These are phyloP conservation scores for Radopholus similis DNA, from an alignment of 1,140 invertebrate genomes.

Conservation along the genomic window DNA sequence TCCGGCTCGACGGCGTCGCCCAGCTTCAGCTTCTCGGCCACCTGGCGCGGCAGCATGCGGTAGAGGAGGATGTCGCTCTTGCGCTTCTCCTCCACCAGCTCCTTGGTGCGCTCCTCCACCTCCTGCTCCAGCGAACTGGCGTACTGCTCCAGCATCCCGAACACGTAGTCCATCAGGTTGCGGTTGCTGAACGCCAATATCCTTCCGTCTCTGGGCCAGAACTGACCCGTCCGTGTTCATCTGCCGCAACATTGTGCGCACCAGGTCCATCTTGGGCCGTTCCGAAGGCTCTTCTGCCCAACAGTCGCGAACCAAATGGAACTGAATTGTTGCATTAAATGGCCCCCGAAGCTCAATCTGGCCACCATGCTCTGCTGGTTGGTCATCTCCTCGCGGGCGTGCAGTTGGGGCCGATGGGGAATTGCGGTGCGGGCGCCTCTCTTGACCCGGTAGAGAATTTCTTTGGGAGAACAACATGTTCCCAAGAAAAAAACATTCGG, in stretches of 20 bases:
- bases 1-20: slow-evolving; percentile 58
- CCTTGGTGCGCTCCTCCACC: too few relatives aligned
- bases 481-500: background rate
- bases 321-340: background rate
- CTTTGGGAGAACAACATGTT: background rate
- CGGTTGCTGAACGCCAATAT: slow-evolving; percentile 39
- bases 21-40: too few relatives aligned
- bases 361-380: too few relatives aligned
- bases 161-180: slow-evolving; percentile 71
- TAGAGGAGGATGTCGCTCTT: slow-evolving; percentile 13
- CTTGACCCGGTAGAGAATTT: background rate
- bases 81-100: background rate
- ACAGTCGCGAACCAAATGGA: slow-evolving; percentile 3
- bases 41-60: slow-evolving; percentile 23
- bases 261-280: background rate
- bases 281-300: slow-evolving; percentile 6
- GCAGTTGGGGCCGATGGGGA: background rate
- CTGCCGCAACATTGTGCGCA: too few relatives aligned
- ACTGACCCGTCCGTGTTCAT: background rate
- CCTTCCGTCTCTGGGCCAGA: slow-evolving; percentile 40
- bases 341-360: background rate
- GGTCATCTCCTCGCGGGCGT: background rate
- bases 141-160: too few relatives aligned
- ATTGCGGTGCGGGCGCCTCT: background rate
- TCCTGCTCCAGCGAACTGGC: background rate